These are phyloP conservation scores for Lepilemur ruficaudatus DNA, from an alignment of 2,797 vertebrate species.

Conservation along the genomic window DNA sequence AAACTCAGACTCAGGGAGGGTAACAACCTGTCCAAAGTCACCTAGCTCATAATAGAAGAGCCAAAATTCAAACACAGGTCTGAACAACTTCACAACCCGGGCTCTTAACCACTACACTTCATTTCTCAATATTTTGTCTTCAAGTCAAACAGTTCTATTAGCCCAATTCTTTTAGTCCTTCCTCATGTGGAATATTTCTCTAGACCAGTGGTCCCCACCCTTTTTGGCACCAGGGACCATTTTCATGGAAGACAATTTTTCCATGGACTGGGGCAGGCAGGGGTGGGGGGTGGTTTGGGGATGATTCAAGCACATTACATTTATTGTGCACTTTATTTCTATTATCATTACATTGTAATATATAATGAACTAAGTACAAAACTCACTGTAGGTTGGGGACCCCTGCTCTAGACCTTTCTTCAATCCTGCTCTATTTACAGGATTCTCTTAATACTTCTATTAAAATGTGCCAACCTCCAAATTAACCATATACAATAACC, in stretches of 20 bases:
- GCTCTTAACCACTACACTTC: not conserved
- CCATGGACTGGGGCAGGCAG: no score
- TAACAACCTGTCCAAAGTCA: not conserved
- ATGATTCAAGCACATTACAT: no score
- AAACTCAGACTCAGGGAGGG: not conserved
- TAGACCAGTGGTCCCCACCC: not conserved
- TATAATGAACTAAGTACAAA: no score
- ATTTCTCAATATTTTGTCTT: conserved; percentile 17
- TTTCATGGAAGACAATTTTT: no score
- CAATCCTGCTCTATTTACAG: not conserved
- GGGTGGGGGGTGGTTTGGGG: no score
- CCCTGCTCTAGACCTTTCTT: not conserved
- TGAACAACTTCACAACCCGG: not conserved
- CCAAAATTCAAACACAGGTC: not conserved
- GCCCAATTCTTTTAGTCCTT: not conserved
- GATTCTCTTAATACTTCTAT: not conserved
- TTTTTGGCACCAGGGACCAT: not conserved
- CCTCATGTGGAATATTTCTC: not conserved
- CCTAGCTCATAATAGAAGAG: not conserved
- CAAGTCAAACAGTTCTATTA: not conserved
- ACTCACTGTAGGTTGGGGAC: not conserved
- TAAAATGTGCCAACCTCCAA: not conserved
- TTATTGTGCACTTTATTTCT: no score
- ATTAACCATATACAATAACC: not conserved
- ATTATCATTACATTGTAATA: no score